Conservation (phyloP, 2,888 invertebrate genomes). For the Tipula helvola region DNA sequence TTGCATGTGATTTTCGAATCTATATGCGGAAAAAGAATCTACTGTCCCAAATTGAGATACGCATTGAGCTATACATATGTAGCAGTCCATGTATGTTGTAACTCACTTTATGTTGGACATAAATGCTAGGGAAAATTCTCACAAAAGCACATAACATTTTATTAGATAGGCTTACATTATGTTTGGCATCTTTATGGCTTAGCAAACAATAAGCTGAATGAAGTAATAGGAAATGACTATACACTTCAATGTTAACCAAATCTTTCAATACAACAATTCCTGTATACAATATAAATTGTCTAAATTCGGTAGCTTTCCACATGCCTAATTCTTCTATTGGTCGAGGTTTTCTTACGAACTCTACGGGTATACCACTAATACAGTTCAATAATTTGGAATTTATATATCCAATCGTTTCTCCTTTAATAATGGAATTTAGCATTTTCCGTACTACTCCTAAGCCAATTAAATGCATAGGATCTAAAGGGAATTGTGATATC, state of each 20-base stretch:
- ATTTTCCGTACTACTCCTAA: neutral
- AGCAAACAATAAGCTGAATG: neutral
- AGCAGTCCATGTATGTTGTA: neutral
- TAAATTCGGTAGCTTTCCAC: conserved; percentile 16
- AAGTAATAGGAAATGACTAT: too few species aligned
- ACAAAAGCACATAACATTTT: neutral
- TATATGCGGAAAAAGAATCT: neutral
- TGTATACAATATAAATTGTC: conserved; percentile 15
- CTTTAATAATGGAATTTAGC: neutral
- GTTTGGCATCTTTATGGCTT: neutral
- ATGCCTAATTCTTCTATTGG: conserved; percentile 16
- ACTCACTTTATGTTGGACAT: neutral
- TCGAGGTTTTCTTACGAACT: conserved; percentile 16
- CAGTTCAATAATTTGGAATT: neutral
- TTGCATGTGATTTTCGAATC: neutral
- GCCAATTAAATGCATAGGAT: neutral
- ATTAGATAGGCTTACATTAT: neutral
- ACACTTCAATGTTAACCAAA: conserved; percentile 9
- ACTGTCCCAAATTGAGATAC: neutral
- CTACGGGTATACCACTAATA: conserved; percentile 12
- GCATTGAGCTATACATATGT: neutral
- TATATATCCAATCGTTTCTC: neutral
- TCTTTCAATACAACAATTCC: conserved; percentile 17
- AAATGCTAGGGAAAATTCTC: neutral
- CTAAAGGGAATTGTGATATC: neutral